A percentile compares a stretch with the other conserved stretches of the same genome.
These are phyloP conservation scores for Siphonodentalium dalli DNA, from an alignment of 2,888 invertebrate genomes.

Conservation along the genomic window DNA sequence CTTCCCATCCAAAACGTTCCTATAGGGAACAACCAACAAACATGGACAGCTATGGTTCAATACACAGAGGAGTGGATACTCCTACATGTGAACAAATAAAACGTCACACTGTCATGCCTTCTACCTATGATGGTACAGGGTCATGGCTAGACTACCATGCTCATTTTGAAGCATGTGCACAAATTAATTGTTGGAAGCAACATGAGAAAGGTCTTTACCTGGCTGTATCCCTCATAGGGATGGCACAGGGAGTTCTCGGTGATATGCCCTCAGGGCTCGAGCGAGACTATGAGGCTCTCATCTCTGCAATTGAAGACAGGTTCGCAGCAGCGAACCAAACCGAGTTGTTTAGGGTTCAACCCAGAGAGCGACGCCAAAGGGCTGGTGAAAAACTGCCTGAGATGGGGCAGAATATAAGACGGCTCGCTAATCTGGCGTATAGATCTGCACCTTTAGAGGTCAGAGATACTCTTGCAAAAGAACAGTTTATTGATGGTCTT, in stretches of 20 bases:
- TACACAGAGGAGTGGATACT: too few relatives aligned
- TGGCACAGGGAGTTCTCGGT: slow-evolving; percentile 1
- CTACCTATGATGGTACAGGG: not conserved
- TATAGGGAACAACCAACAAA: too few relatives aligned
- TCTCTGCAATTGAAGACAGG: slow-evolving; percentile 1
- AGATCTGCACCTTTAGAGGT: not conserved
- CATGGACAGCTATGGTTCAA: too few relatives aligned
- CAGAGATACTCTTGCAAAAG: not conserved
- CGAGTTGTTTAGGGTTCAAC: slow-evolving; percentile 5
- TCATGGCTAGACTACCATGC: slow-evolving; percentile 5
- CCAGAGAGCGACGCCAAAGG: not conserved
- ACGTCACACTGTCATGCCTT: too few relatives aligned
- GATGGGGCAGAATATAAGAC: slow-evolving; percentile 1
- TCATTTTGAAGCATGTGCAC: not conserved
- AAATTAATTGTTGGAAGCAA: slow-evolving; percentile 1
- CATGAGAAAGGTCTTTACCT: slow-evolving; percentile 4
- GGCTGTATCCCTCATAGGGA: slow-evolving; percentile 2
- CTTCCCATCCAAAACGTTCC: too few relatives aligned
- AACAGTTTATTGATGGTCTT: not conserved
- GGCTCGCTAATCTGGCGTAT: slow-evolving; percentile 1
- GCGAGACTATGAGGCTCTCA: not conserved
- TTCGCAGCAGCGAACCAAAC: slow-evolving; percentile 1
- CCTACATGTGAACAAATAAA: too few relatives aligned
- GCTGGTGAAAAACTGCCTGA: slow-evolving; percentile 2
- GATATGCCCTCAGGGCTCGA: not conserved